Evolutionary conservation across 2,888 invertebrate species (phyloP), one percentile per base, ranked within the genome.

Genomic region (Melangyna quadrimaculata): DNA sequence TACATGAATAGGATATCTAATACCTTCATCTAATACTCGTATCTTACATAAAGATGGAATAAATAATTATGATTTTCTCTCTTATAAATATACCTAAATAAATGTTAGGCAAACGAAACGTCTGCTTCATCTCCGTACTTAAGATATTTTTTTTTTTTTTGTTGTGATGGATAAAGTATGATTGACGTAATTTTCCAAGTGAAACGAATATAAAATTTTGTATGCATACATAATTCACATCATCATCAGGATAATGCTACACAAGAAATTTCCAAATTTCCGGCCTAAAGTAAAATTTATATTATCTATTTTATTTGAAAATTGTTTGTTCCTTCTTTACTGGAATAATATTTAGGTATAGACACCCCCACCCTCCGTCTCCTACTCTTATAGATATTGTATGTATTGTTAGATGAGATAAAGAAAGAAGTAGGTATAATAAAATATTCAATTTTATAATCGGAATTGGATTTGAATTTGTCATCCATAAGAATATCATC

Each of bases 371-470:
- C 4, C 3, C 6, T 4, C 17, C n/a, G n/a, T n/a, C n/a, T n/a
- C 5, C 14, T 7, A 40, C 7, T 6, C 14, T 35, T 2, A 12
- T 19, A 22, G 32, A 32, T 57, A 59, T 37, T 40, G n/a, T n/a
- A n/a, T n/a, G n/a, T n/a, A 17, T 72, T 51, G 27, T 22, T 27
- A 17, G 63, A 43, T 24, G 53, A 55, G 24, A 67, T 40, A 51
- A 24, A 72, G 10, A 59, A 59, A 14, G 57, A 35, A 22, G 19
- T 5, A 17, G 29, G 29, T 19, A 80, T 75, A 70, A 75, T 74
- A 75, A 45, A 74, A 75, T 80, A 73, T 73, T 79, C 72, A 73
- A 73, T 74, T 80, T 80, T 80, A 75, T 80, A 80, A 80, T 80
- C 74, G 70, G 70, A 80, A 80, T 80, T 80, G 74, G 74, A 75